Evolutionary conservation across 2,113 vertebrate species (phyloP), one percentile per base, ranked within the genome.

Genomic region (Esox niger): DNA sequence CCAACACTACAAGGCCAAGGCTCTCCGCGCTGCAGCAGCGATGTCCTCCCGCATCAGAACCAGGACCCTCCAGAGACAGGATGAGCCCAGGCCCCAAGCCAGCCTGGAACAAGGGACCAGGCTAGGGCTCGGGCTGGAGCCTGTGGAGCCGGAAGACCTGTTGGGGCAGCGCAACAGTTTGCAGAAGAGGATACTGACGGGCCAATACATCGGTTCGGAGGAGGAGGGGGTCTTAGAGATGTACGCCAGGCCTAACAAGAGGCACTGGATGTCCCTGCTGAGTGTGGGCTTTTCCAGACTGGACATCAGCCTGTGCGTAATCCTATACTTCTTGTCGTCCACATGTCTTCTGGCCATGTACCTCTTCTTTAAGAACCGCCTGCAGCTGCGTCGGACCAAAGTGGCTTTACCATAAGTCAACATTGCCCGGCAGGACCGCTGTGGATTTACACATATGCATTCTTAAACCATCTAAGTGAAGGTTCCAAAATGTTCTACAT

Each of bases 221-320:
- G 73, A 62, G 0, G 81, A 72, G 1, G 23, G 10, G 32, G 26
- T 7, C n/a, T 11, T 31, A 15, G 46, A 62, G 64, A 66, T 59
- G 3, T 61, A 69, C 0, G 46, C 23, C 30, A 46, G 23, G 20
- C 0, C 38, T 49, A 67, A 3, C 30, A 82, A 67, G 52, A 86
- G 82, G 31, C 91, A 73, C 49, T 96, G 92, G 95, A 85, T 95
- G 60, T 92, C 88, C 31, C 62, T 91, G 74, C 84, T 98, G 0
- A 94, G 86, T 4, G 82, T 93, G 10, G 93, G 91, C 17, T 95
- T 97, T 81, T 97, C 96, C 65, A 89, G 87, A 68, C 66, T 94
- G 84, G 96, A 98, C 76, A 49, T 96, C 83, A 95, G 95, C 87
- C 89, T 98, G 13, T 98, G 94, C 1, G 80, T 96, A 10, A 78